Conservation (phyloP, 1,140 invertebrate genomes). For the Patella vulgata region DNA sequence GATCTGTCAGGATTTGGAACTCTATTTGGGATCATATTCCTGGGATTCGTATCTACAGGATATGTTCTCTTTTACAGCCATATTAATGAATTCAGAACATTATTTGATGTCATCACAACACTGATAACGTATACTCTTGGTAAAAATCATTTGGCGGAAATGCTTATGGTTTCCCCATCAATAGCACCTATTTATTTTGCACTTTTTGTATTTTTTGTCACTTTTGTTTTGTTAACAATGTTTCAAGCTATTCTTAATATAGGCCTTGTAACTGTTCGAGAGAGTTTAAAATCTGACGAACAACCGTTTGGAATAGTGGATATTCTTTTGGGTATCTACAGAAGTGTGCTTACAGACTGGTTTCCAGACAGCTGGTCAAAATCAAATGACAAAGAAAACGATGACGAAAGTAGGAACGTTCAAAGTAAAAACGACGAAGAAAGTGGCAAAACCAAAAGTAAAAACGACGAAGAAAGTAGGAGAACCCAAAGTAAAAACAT, state of each 20-base stretch:
- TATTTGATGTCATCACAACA: slow-evolving; percentile 41
- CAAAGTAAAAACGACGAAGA: too few species aligned
- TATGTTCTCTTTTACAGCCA: slow-evolving; percentile 45
- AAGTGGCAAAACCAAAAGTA: too few species aligned
- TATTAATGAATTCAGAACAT: slow-evolving; percentile 39
- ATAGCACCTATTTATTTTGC: slow-evolving; percentile 35
- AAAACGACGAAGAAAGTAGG: too few species aligned
- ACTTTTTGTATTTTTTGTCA: slow-evolving; percentile 32
- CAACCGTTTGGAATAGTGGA: slow-evolving; percentile 39
- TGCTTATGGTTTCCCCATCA: slow-evolving; percentile 23
- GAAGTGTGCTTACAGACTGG: slow-evolving; percentile 12
- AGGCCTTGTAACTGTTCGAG: slow-evolving; percentile 26
- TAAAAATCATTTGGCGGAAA: slow-evolving; percentile 35
- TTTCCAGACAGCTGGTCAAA: slow-evolving; percentile 5
- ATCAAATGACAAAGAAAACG: too few species aligned
- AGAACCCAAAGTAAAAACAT: too few species aligned
- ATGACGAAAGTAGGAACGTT: too few species aligned
- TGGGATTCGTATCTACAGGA: slow-evolving; percentile 43
- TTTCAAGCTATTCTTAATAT: slow-evolving; percentile 44
- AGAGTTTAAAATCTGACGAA: slow-evolving; percentile 20
- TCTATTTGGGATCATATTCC: slow-evolving; percentile 52
- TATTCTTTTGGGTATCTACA: slow-evolving; percentile 27
- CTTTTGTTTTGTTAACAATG: slow-evolving; percentile 38
- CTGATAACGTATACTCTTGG: slow-evolving; percentile 44
- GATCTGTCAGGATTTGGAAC: slow-evolving; percentile 49